A percentile compares a stretch with the other conserved stretches of the same genome.
phyloP scores from a whole-genome alignment of 2,888 invertebrate genomes.

The Brenthis hecate region DNA sequence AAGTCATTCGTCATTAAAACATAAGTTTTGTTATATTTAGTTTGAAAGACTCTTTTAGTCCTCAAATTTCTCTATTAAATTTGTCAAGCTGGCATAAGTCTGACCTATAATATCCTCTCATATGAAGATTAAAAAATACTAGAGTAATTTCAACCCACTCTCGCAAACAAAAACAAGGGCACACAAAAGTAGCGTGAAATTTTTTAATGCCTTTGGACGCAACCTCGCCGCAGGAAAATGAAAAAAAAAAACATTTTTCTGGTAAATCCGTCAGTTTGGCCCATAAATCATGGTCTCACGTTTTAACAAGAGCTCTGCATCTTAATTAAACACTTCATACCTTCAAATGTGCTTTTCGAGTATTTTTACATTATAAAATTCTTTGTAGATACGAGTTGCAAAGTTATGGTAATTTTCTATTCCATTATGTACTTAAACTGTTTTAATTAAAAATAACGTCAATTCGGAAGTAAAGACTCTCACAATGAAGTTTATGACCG shows the following conservation, averaged over 20 bases:
- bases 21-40: too few relatives aligned
- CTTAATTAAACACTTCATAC: slow-evolving; percentile 37
- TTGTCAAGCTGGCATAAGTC: too few relatives aligned
- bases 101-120: too few relatives aligned
- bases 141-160: background rate
- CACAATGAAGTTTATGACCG: background rate
- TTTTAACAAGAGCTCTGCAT: slow-evolving; percentile 34
- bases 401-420: slow-evolving; percentile 7
- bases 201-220: slow-evolving; percentile 17
- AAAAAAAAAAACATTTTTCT: slow-evolving; percentile 31
- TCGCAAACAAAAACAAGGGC: slow-evolving; percentile 12
- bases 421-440: background rate
- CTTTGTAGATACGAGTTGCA: background rate
- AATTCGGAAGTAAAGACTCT: background rate
- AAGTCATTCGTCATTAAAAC: too few relatives aligned
- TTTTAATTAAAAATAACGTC: background rate
- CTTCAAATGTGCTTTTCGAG: slow-evolving; percentile 28
- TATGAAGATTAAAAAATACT: background rate
- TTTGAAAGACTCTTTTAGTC: too few relatives aligned
- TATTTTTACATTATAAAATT: slow-evolving; percentile 8
- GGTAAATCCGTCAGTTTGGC: slow-evolving; percentile 29
- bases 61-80: too few relatives aligned
- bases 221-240: slow-evolving; percentile 23
- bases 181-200: slow-evolving; percentile 6
- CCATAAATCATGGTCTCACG: slow-evolving; percentile 34